Evolutionary conservation across 1,140 invertebrate genomes (phyloP).

Genomic region (Macrostomum lignano): DNA sequence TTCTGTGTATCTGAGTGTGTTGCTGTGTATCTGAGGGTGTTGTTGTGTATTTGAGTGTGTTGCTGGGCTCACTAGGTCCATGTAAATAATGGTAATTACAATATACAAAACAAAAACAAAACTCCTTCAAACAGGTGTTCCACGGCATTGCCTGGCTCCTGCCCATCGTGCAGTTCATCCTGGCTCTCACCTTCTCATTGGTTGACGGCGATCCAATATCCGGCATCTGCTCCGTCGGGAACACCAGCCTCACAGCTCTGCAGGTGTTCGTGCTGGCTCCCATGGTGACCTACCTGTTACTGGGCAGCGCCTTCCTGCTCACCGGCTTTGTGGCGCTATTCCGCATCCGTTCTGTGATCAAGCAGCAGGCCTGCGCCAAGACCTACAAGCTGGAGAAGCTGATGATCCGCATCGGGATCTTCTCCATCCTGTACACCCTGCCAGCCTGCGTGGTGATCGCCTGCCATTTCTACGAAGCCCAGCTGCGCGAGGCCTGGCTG

Average conservation of each 20-base stretch:
- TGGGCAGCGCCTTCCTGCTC: conserved; percentile 29
- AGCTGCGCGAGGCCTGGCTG: conserved; percentile 35
- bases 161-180: conserved; percentile 57
- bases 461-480: conserved; percentile 39
- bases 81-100: no score
- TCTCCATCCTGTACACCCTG: conserved; percentile 31
- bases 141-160: conserved; percentile 79
- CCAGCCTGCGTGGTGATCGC: conserved; percentile 32
- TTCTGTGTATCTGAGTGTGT: conserved; percentile 52
- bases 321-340: conserved; percentile 32
- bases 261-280: conserved; percentile 31
- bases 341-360: conserved; percentile 27
- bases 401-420: conserved; percentile 31
- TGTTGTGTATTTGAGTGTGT: background rate
- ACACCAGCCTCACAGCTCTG: conserved; percentile 42
- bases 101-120: no score
- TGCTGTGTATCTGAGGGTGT: conserved; percentile 48
- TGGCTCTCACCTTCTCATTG: conserved; percentile 65
- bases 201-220: conserved; percentile 42
- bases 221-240: conserved; percentile 62
- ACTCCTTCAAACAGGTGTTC: conserved; percentile 42
- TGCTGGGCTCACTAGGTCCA: no score
- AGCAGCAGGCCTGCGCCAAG: conserved; percentile 27
- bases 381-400: conserved; percentile 28
- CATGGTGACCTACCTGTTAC: conserved; percentile 26